phyloP scores from a whole-genome alignment of 2,888 invertebrate species.

The Clivina fossor region DNA sequence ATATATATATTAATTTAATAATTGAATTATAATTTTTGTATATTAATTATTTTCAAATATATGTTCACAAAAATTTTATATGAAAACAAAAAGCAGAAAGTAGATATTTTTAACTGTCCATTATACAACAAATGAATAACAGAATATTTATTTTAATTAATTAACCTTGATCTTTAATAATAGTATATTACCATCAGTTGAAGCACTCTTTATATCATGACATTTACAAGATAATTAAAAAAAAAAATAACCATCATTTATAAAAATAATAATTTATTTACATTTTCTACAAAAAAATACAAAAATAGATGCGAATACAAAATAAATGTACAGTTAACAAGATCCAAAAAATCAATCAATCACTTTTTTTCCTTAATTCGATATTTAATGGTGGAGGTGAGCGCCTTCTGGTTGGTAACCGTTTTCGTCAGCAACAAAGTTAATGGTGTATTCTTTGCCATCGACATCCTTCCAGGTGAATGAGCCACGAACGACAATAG shows the following conservation, averaged over 20 bases:
- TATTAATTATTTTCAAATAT: background rate
- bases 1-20: no score
- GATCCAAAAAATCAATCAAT: background rate
- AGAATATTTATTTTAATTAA: no score
- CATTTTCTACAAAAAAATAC: slow-evolving; percentile 18
- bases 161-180: no score
- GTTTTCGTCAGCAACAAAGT: slow-evolving; percentile 64
- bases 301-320: slow-evolving; percentile 5
- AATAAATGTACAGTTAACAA: background rate
- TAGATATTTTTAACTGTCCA: background rate
- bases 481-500: slow-evolving; percentile 62
- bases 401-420: slow-evolving; percentile 60
- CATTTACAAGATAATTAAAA: no score
- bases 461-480: slow-evolving; percentile 64
- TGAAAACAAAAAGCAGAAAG: background rate
- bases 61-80: background rate
- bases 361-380: background rate
- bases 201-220: no score
- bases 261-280: slow-evolving; percentile 23
- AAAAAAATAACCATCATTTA: no score
- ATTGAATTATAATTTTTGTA: no score
- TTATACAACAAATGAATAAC: no score
- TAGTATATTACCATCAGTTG: no score
- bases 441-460: slow-evolving; percentile 64
- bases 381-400: slow-evolving; percentile 46